Base-by-base conservation (phyloP, 2,888 invertebrate species). In the Lacanobia oleracea region DNA sequence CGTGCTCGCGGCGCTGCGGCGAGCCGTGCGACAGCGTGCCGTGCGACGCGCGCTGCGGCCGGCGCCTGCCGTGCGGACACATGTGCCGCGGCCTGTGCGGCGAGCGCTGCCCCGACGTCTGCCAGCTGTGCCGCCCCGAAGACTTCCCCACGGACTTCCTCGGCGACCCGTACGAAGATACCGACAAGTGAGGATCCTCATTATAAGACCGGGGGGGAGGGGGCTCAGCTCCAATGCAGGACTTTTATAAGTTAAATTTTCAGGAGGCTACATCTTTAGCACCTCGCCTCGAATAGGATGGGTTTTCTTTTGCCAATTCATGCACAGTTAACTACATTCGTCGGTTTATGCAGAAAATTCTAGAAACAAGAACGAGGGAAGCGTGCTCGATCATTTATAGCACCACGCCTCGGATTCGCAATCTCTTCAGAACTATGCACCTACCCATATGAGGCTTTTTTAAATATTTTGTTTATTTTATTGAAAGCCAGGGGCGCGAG, bases 11-110 rank as follows among this genome's bases (percentile, higher is more conserved):
- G 27, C 88, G 81, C 1, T 97, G 97, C 88, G 91, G 93, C 57
- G 91, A 95, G 81, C 83, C 89, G 75, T 97, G 97, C 89, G 68
- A 87, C 67, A 91, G 94, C 7, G 78, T 87, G 53, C 94, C 96
- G 16, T 97, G 97, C 88, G 78, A 75, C 23, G 86, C 90, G 87
- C 91, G 93, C 12, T 97, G 97, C 87, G 18, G 64, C 21, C 86
- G 82, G 71, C 27, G 27, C 27, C 91, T 95, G 77, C 64, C 83
- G 51, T 98, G 98, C 92, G 93, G 94, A 0, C 97, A 97, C 92
- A 87, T 88, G n/a, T 97, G 98, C 91, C 95, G 97, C 87, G 97
- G 98, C 18, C 95, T 97, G 65, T 98, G 98, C 92, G 97, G 97
- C n/a, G 98, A 98, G 90, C 95, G 94, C 14, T 98, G 97, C 90